phyloP scores from a whole-genome alignment of 2,797 vertebrate species.

The Sebastes oblongus region DNA sequence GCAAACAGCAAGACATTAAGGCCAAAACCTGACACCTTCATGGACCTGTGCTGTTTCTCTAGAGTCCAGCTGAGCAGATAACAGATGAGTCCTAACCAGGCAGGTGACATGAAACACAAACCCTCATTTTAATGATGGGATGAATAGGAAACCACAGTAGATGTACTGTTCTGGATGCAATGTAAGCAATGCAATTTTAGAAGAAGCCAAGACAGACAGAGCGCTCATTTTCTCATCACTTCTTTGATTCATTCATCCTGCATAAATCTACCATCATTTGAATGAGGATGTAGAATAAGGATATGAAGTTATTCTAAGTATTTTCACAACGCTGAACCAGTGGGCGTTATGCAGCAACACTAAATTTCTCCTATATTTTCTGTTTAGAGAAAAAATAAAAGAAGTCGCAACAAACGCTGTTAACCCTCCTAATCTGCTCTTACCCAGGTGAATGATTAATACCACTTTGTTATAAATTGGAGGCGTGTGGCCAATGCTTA shows the following conservation, averaged over 20 bases:
- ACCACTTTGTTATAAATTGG: too few species aligned
- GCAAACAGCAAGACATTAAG: background rate
- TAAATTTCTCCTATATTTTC: too few species aligned
- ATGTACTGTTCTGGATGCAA: background rate
- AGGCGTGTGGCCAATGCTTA: too few species aligned
- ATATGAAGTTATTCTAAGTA: background rate
- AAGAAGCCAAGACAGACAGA: background rate
- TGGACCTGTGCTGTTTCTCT: background rate
- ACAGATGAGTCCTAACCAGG: slow-evolving; percentile 1
- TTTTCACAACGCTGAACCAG: background rate
- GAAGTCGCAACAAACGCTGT: too few species aligned
- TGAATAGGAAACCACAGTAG: background rate
- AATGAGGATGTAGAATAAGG: background rate
- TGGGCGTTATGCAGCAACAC: too few species aligned
- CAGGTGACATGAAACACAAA: background rate
- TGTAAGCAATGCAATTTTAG: background rate
- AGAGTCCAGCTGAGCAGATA: background rate
- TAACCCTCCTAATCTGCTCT: too few species aligned
- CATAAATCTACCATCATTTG: background rate
- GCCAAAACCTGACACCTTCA: background rate
- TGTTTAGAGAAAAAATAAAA: too few species aligned
- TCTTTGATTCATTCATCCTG: slow-evolving; percentile 11
- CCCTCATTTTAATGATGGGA: slow-evolving; percentile 8
- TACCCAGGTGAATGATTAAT: too few species aligned
- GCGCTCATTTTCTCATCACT: slow-evolving; percentile 5